A percentile compares a stretch with the other conserved stretches of the same genome.
These are phyloP conservation scores for Xiphophorus maculatus DNA, from an alignment of 2,113 vertebrate species.

Conservation along the genomic window DNA sequence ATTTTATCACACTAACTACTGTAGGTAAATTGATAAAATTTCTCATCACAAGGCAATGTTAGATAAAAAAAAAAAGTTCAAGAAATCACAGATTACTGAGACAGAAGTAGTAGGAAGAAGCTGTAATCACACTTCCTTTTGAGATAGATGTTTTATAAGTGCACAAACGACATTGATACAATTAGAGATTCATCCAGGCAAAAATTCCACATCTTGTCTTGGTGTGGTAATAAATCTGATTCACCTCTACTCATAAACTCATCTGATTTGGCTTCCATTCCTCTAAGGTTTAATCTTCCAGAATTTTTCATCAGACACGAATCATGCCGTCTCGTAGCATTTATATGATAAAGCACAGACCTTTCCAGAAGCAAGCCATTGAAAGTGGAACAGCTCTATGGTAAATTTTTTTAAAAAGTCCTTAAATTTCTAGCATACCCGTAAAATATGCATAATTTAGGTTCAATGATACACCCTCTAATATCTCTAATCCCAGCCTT, in stretches of 20 bases:
- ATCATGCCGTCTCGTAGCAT: background rate
- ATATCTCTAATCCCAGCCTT: slow-evolving; percentile 11
- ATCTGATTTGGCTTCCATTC: too few relatives aligned
- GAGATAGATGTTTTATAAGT: too few relatives aligned
- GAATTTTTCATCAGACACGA: background rate
- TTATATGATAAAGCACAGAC: background rate
- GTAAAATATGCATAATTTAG: slow-evolving; percentile 24
- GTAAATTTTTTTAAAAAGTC: background rate
- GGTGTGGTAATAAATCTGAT: too few relatives aligned
- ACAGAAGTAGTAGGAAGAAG: background rate
- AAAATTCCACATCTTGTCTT: too few relatives aligned
- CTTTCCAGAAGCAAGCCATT: background rate
- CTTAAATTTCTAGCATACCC: background rate
- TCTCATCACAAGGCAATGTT: background rate
- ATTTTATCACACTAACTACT: slow-evolving; percentile 7
- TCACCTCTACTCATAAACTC: too few relatives aligned
- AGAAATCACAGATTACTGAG: background rate
- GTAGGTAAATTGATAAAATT: slow-evolving; percentile 7
- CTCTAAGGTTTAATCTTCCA: too few relatives aligned
- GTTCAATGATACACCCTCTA: slow-evolving; percentile 13
- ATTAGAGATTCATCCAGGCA: too few relatives aligned
- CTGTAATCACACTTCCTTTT: too few relatives aligned
- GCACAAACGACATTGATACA: too few relatives aligned
- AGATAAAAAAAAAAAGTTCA: background rate
- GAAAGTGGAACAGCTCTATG: background rate